Percentiles rank a stretch among this genome's conserved stretches.
phyloP scores from a whole-genome alignment of 2,113 vertebrate species.

The Nycticorax nycticorax region DNA sequence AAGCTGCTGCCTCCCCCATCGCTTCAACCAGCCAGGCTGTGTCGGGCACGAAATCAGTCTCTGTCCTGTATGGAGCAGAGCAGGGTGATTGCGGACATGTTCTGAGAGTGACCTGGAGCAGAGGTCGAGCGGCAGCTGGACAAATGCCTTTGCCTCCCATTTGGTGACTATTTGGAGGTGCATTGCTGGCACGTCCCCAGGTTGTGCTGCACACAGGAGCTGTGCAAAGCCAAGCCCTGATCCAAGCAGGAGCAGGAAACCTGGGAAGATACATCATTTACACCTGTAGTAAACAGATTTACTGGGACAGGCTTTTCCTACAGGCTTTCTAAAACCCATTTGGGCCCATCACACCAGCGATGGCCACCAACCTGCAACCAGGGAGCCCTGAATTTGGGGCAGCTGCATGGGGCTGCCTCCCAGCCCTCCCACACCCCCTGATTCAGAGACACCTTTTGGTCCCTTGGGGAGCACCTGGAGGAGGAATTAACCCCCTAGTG shows the following conservation, averaged over 20 bases:
- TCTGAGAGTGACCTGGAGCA: not conserved
- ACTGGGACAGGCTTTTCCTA: not conserved
- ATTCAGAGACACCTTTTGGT: not conserved
- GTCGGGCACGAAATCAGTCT: too few species aligned
- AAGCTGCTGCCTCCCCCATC: not conserved
- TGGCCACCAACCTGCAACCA: not conserved
- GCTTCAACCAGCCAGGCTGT: not conserved
- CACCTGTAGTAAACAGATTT: not conserved
- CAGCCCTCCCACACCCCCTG: not conserved
- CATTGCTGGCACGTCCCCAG: accelerated
- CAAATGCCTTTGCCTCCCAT: not conserved
- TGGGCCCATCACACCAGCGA: not conserved
- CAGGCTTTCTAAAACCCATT: not conserved
- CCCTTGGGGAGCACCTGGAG: not conserved
- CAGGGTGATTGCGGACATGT: accelerated
- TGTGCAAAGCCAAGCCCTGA: not conserved
- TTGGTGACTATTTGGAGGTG: not conserved
- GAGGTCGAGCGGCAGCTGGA: not conserved
- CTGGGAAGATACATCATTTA: not conserved
- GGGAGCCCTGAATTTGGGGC: not conserved
- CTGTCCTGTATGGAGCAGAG: not conserved
- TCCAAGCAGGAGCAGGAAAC: not conserved
- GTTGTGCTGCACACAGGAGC: not conserved
- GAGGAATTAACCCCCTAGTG: not conserved
- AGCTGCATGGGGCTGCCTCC: not conserved